Conservation (phyloP, 2,888 invertebrate species). For the Steinernema scapterisci region DNA sequence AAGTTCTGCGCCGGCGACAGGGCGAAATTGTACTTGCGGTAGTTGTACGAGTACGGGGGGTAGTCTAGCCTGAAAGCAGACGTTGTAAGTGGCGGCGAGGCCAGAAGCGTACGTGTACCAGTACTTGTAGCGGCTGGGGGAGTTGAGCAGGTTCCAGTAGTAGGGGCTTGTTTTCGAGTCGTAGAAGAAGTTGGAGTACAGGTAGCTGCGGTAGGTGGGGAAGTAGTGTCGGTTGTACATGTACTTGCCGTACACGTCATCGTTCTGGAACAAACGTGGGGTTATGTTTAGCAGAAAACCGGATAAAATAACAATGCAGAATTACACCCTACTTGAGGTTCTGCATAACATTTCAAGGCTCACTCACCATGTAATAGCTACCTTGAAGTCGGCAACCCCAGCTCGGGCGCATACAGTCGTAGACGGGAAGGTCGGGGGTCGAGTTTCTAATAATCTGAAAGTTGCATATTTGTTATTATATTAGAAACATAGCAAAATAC, state of each 20-base stretch:
- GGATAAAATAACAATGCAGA: no score
- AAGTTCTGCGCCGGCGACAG: conserved; percentile 10
- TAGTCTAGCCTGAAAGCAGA: conserved; percentile 3
- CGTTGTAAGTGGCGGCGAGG: background rate
- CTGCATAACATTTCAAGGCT: no score
- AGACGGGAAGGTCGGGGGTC: conserved; percentile 14
- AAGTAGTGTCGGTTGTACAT: conserved; percentile 32
- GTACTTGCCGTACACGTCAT: conserved; percentile 18
- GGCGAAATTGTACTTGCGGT: conserved; percentile 26
- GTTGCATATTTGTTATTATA: no score
- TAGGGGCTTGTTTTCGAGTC: conserved; percentile 27
- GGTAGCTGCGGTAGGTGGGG: conserved; percentile 30
- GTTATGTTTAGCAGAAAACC: no score
- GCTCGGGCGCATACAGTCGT: conserved; percentile 23
- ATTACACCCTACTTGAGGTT: no score
- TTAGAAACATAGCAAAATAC: background rate
- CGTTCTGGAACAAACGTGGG: background rate
- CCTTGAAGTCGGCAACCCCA: conserved; percentile 8
- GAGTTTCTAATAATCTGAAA: conserved; percentile 17
- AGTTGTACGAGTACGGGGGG: conserved; percentile 26
- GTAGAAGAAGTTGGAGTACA: conserved; percentile 30
- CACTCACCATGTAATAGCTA: conserved; percentile 19
- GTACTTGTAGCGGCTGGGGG: conserved; percentile 25
- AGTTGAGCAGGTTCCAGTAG: conserved; percentile 23
- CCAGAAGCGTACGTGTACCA: conserved; percentile 3